Evolutionary conservation across 2,888 invertebrate genomes (phyloP), one percentile per base, ranked within the genome.

Genomic region (Cephus nigrinus): DNA sequence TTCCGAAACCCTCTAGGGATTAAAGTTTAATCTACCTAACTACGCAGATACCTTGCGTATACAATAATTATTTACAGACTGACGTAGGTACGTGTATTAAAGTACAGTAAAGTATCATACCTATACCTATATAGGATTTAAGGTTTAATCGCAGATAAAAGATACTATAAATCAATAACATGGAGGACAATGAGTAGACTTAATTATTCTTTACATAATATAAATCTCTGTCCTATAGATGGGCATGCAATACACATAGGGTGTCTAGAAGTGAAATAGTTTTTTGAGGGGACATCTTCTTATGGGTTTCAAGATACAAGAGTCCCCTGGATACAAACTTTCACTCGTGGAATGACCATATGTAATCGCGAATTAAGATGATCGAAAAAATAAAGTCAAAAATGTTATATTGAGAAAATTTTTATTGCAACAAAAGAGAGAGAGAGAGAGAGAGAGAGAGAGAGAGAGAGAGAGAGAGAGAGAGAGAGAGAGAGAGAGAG

Each of bases 401-500:
- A 40, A 40, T 15, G 15, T 23, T 23, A 40, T 15, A 23, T 5
- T 23, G 55, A 23, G 9, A 23, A 55, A 23, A 9, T 55, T 55
- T 31, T 31, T 31, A 31, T 31, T 31, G 1, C 31, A 31, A 31
- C 31, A 31, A 31, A 31, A 31, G 30, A 30, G 30, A 30, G 30
- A 30, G 30, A 1, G 32, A 32, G 32, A 32, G 32, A 32, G 32
- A 32, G 3, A 32, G 32, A 3, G 32, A 32, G 32, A 32, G 69
- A 74, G 73, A 69, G 32, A 32, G 74, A 73, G 75, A 69, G 35
- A 30, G 74, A 73, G 73, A 71, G 36, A 30, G 74, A 74, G 75
- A 69, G 32, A 33, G 74, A 74, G 73, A 71, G 15, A 30, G 32
- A 32, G 32, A 32, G 32, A 32, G 32, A 32, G 3, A 32, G 32